Conservation (phyloP, 2,113 vertebrate genomes). For the Xiphophorus hellerii region DNA sequence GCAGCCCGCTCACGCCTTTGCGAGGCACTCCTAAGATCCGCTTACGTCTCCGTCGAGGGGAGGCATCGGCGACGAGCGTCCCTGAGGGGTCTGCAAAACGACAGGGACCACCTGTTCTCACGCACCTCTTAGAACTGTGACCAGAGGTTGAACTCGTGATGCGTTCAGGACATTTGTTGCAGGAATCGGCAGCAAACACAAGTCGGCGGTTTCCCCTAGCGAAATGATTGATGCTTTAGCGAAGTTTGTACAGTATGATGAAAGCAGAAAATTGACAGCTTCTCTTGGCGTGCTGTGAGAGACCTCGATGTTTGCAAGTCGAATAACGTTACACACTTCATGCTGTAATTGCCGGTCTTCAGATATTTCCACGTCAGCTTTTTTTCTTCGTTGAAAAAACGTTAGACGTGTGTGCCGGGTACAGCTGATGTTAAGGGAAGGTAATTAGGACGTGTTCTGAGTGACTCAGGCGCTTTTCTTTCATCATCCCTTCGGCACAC, state of each 20-base stretch:
- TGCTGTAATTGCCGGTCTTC: constrained; percentile 3
- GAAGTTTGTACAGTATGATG: not conserved
- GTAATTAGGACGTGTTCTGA: constrained; percentile 47
- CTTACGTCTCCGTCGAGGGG: constrained; percentile 30
- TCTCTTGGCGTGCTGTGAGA: not conserved
- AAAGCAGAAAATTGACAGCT: constrained; percentile 1
- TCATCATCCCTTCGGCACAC: constrained; percentile 5
- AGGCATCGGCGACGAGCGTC: constrained; percentile 19
- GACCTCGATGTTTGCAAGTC: constrained; percentile 15
- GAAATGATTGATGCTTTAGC: not conserved
- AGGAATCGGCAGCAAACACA: not conserved
- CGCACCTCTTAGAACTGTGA: not conserved
- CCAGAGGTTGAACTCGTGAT: constrained; percentile 10
- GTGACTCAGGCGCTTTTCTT: constrained; percentile 24
- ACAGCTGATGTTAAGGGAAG: constrained; percentile 24
- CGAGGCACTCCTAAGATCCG: constrained; percentile 17
- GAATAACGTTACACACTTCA: not conserved
- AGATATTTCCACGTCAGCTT: constrained; percentile 29
- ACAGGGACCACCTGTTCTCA: constrained; percentile 15
- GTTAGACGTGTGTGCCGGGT: constrained; percentile 32
- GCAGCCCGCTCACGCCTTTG: constrained; percentile 8
- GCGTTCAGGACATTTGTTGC: constrained; percentile 3
- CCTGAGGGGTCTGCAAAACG: not conserved
- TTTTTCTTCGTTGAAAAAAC: constrained; percentile 28
- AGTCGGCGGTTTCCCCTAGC: not conserved